Percentiles rank a stretch among this genome's conserved stretches.
Conservation (phyloP, 1,140 invertebrate genomes). For the Whitmania pigra region DNA sequence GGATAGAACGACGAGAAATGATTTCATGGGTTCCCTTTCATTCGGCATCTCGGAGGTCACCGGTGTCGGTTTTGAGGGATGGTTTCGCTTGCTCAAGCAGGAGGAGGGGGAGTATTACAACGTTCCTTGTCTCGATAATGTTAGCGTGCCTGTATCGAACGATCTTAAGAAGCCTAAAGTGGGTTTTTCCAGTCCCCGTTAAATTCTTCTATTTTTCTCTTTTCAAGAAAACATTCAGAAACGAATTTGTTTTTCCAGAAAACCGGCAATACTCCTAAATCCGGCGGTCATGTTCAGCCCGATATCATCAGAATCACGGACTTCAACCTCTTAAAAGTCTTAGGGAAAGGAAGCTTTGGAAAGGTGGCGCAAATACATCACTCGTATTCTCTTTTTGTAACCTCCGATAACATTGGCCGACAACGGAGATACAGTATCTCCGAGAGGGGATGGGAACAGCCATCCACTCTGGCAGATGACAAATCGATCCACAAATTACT, state of each 20-base stretch:
- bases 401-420: no score
- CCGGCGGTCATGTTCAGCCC: constrained; percentile 36
- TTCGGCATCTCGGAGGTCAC: constrained; percentile 95
- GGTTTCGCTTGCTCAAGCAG: constrained; percentile 92
- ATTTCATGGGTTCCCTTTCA: constrained; percentile 97
- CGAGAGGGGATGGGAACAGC: no score
- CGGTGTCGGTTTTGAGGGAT: constrained; percentile 67
- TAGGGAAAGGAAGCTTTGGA: constrained; percentile 95
- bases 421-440: no score
- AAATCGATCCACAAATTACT: no score
- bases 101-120: constrained; percentile 99
- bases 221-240: background rate
- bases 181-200: background rate
- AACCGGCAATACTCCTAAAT: background rate
- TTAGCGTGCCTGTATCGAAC: constrained; percentile 62
- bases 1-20: constrained; percentile 95
- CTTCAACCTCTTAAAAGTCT: constrained; percentile 93
- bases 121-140: constrained; percentile 68
- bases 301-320: constrained; percentile 90
- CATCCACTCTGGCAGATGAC: no score
- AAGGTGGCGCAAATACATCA: constrained; percentile 54
- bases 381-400: no score
- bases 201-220: background rate
- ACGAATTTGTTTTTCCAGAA: background rate
- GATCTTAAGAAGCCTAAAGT: constrained; percentile 44